Evolutionary conservation across 2,113 vertebrate species (phyloP).

Genomic region (Passer montanus): DNA sequence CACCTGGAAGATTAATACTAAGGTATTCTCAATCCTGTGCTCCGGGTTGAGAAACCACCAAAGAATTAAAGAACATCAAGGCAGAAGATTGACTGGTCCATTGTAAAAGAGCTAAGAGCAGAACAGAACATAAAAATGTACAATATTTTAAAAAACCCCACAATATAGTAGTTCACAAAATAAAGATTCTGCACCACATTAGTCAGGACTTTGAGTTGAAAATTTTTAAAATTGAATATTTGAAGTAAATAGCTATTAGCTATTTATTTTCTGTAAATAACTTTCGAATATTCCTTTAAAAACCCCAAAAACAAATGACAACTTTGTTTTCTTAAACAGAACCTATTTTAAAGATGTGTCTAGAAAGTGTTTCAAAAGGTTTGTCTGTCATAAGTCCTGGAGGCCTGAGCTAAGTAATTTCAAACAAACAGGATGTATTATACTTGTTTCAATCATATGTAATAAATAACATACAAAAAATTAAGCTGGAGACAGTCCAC

Average conservation of each 20-base stretch:
- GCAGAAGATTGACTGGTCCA: not conserved
- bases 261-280: not conserved
- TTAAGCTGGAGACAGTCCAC: not conserved
- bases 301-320: fast-evolving
- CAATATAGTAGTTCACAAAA: not conserved
- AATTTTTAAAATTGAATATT: not conserved
- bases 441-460: not conserved
- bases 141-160: not conserved
- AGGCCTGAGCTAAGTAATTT: not conserved
- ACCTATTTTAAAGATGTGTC: not conserved
- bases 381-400: not conserved
- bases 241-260: not conserved
- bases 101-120: not conserved
- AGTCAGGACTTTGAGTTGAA: not conserved
- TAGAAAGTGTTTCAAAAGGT: not conserved
- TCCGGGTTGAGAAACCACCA: not conserved
- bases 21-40: not conserved
- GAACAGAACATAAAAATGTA: not conserved
- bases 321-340: not conserved
- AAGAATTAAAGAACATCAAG: not conserved
- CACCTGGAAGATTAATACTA: not conserved
- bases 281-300: not conserved
- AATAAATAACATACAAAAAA: not conserved
- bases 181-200: not conserved
- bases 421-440: not conserved